phyloP scores from a whole-genome alignment of 2,888 invertebrate genomes.

The Pyrrhosoma nymphula region DNA sequence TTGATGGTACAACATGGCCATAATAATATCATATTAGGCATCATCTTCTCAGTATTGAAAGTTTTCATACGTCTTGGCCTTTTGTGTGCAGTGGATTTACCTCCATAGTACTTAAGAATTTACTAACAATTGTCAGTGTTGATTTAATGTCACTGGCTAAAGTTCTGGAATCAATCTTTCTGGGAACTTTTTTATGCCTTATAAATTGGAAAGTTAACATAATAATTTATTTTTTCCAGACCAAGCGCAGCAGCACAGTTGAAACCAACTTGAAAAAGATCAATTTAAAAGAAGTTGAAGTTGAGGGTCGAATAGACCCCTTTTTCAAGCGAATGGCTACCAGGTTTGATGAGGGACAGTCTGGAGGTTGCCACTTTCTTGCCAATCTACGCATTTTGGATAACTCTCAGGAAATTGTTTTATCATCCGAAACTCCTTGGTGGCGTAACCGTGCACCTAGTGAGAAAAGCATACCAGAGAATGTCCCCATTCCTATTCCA shows the following conservation, averaged over 20 bases:
- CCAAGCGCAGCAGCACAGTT: slow-evolving; percentile 13
- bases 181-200: not conserved
- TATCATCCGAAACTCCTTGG: slow-evolving; percentile 38
- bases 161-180: too few species aligned
- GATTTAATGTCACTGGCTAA: too few species aligned
- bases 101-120: too few species aligned
- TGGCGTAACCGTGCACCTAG: slow-evolving; percentile 7
- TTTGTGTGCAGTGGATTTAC: too few species aligned
- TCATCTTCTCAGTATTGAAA: too few species aligned
- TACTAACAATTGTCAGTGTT: too few species aligned
- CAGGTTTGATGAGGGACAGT: slow-evolving; percentile 69
- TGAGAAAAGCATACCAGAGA: not conserved
- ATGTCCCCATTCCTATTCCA: not conserved
- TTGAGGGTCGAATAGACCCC: slow-evolving; percentile 31
- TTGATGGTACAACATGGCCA: too few species aligned
- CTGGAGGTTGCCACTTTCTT: slow-evolving; percentile 72
- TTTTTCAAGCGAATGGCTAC: slow-evolving; percentile 72
- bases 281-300: slow-evolving; percentile 11
- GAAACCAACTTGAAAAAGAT: slow-evolving; percentile 45
- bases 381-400: slow-evolving; percentile 73
- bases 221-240: not conserved
- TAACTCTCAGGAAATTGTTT: slow-evolving; percentile 72
- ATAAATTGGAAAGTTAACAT: not conserved
- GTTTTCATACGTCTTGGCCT: too few species aligned
- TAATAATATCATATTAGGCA: too few species aligned